Base-by-base conservation (phyloP, 2,888 invertebrate species). In the Mycogona germanica region DNA sequence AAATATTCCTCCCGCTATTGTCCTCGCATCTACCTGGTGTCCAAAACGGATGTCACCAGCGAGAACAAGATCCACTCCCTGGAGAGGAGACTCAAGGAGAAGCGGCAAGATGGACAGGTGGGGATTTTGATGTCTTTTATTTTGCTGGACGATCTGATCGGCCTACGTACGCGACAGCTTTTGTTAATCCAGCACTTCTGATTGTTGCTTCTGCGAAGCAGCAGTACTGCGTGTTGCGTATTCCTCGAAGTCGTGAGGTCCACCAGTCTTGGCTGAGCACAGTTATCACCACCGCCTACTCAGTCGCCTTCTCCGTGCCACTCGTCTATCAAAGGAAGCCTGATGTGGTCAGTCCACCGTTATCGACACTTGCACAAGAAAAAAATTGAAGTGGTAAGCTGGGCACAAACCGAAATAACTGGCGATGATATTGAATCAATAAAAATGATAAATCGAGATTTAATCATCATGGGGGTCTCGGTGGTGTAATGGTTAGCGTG, bases 181-280 rank as follows among this genome's bases (percentile, higher is more conserved):
- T n/a, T n/a, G n/a, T n/a, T n/a, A n/a, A n/a, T n/a, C n/a, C n/a
- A n/a, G n/a, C n/a, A n/a, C n/a, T n/a, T n/a, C n/a, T n/a, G n/a
- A n/a, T n/a, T n/a, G n/a, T n/a, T n/a, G n/a, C n/a, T n/a, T n/a
- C n/a, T n/a, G n/a, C n/a, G n/a, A n/a, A n/a, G n/a, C n/a, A n/a
- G n/a, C n/a, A 48, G 64, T 65, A 62, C 52, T 28, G 53, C 9
- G 70, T 84, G 17, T 65, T 73, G 21, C 73, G 70, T 61, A 85
- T 95, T 62, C 85, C 86, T 14, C 77, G 96, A 60, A 87, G 91
- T 68, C 76, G 96, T 58, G 78, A 82, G 68, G 93, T 97, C 14
- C 79, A 81, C 26, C 96, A 97, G 67, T 83, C 85, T 0, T 95
- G 84, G 69, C 55, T 82, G 1, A 80, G 84, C 35, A 84, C 89